A percentile compares a stretch with the other conserved stretches of the same genome.
Conservation (phyloP, 2,888 invertebrate genomes). For the Augiades crinisus region DNA sequence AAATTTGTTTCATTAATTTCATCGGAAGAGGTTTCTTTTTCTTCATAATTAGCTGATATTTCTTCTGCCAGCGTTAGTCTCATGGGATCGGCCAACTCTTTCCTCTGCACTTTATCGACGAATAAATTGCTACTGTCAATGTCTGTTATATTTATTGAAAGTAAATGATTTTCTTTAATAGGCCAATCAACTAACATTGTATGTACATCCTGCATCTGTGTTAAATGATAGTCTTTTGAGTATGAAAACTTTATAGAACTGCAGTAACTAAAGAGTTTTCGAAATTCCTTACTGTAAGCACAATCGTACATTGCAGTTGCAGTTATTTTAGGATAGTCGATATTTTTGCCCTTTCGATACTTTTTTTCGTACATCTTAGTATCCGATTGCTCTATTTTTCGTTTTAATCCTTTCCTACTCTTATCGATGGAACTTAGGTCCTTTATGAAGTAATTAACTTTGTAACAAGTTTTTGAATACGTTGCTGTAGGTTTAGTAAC, state of each 20-base stretch:
- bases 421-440: neutral
- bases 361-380: constrained; percentile 43
- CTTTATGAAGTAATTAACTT: constrained; percentile 2
- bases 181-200: constrained; percentile 56
- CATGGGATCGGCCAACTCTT: constrained; percentile 42
- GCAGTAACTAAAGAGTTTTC: constrained; percentile 54
- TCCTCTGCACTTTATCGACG: constrained; percentile 37
- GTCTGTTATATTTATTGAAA: constrained; percentile 27
- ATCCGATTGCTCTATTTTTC: constrained; percentile 52
- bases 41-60: constrained; percentile 46
- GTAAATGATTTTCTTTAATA: constrained; percentile 34
- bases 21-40: constrained; percentile 39
- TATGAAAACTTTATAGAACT: constrained; percentile 66
- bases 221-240: constrained; percentile 55
- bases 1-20: constrained; percentile 61
- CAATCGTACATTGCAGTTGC: constrained; percentile 40
- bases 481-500: constrained; percentile 51
- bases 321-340: constrained; percentile 57
- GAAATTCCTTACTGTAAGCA: constrained; percentile 57
- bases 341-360: constrained; percentile 66
- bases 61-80: constrained; percentile 59
- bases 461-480: constrained; percentile 41
- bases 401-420: constrained; percentile 45
- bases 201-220: constrained; percentile 55
- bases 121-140: constrained; percentile 43